Evolutionary conservation across 1,140 invertebrate genomes (phyloP), one percentile per base, ranked within the genome.

Genomic region (Polyergus mexicanus): DNA sequence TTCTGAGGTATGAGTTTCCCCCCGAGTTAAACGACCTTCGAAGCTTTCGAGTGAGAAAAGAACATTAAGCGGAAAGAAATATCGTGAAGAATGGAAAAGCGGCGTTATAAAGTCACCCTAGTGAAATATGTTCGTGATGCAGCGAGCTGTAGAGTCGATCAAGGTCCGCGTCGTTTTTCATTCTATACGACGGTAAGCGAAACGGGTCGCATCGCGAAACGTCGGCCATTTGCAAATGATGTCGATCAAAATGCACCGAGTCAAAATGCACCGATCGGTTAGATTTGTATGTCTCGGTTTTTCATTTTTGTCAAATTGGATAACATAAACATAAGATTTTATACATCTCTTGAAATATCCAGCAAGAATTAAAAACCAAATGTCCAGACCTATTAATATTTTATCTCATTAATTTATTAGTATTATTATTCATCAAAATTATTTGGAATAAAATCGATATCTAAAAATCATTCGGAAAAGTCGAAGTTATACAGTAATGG

Each of bases 81-180:
- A 78, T 77, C 35, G 38, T 54, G 62, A 77, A 84, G 83, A 84
- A 77, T 77, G 83, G 51, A 44, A 84, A 77, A 78, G 63, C 84
- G 68, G 68, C 68, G 54, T 83, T 83, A 83, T 83, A 83, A 83
- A 83, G 68, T 74, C 68, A 74, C 78, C 78, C 78, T 83, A 28
- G 41, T 83, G 78, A 83, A 83, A 83, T 83, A 83, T 83, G 78
- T 83, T 47, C 68, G 78, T 47, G 68, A 83, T 83, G 78, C 78
- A 83, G 68, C 56, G 78, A 56, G 56, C 78, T 72, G 68, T 83
- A 32, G 78, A 83, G 78, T 83, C 78, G 78, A 83, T 83, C 78
- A 74, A n/a, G 41, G 28, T n/a, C 47, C 25, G 41, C 54, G 54
- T 83, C 78, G 78, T 83, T 83, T 83, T 83, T 83, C 78, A 83